Conservation (phyloP, 2,113 vertebrate genomes). For the Platysteira castanea region DNA sequence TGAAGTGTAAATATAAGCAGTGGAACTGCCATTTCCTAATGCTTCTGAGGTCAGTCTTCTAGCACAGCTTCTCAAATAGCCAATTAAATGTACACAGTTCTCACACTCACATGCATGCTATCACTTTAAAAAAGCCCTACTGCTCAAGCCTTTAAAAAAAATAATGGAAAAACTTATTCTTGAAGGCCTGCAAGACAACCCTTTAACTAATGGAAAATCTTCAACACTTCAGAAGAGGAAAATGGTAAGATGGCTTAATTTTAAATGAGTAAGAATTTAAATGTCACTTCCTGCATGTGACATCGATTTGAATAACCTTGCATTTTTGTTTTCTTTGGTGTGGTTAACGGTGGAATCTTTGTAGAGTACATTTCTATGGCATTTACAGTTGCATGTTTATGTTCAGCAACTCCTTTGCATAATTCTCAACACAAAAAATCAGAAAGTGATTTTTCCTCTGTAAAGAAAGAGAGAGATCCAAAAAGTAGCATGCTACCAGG, state of each 20-base stretch:
- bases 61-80: background rate
- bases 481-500: background rate
- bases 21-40: background rate
- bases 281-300: slow-evolving; percentile 60
- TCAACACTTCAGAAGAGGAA: slow-evolving; percentile 14
- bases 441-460: background rate
- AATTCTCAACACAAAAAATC: slow-evolving; percentile 25
- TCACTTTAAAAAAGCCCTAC: background rate
- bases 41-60: background rate
- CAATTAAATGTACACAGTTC: background rate
- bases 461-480: background rate
- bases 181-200: background rate
- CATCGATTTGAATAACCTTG: slow-evolving; percentile 29
- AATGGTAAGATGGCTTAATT: slow-evolving; percentile 31
- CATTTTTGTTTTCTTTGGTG: slow-evolving; percentile 58
- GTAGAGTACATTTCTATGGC: slow-evolving; percentile 13
- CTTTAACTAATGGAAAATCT: slow-evolving; percentile 43
- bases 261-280: slow-evolving; percentile 49
- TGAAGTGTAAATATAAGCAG: slow-evolving; percentile 12
- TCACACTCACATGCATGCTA: background rate
- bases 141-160: background rate
- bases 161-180: slow-evolving; percentile 5
- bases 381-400: slow-evolving; percentile 15
- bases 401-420: background rate
- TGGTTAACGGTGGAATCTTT: slow-evolving; percentile 40